Evolutionary conservation across 2,888 invertebrate species (phyloP), one percentile per base, ranked within the genome.

Genomic region (Nomada ferruginata): DNA sequence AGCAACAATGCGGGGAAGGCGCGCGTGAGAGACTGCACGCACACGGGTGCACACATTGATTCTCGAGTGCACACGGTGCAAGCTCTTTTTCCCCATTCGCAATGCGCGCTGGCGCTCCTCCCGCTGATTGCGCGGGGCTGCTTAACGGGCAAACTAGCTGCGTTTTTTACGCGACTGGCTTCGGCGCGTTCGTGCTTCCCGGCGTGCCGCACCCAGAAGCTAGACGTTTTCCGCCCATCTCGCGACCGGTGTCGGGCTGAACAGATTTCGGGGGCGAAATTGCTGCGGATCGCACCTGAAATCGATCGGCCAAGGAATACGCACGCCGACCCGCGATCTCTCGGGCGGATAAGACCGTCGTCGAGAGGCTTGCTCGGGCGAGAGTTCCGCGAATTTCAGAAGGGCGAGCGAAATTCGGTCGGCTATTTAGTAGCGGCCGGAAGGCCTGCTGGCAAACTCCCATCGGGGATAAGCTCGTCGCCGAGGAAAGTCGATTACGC

Each of bases 1-100:
- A 87, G 85, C 85, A 86, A 88, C 89, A 86, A 89, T 87, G 85
- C 89, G 82, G 84, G 87, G 87, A 87, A 73, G 81, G 79, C 82
- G 76, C 81, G 84, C 81, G 85, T 76, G 83, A 80, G 80, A 80
- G 78, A 70, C 70, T 72, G 79, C 63, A 15, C 55, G 71, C 52
- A 26, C 23, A 36, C 36, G 36, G 7, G 36, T 55, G 70, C 73
- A 73, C 59, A 61, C 71, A 69, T 70, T 74, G 65, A 71, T 71
- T 65, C 66, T 50, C 78, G 68, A 70, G 65, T 69, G 79, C 77
- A 73, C 79, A 52, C 55, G 57, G 75, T 69, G 50, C 77, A 66
- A 75, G 50, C 66, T 64, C 76, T 70, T 75, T 59, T 53, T 69
- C 26, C 23, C 52, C 18, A 61, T 55, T 26, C 29, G 26, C 18